Base-by-base conservation (phyloP, 2,888 invertebrate genomes). In the Gerosis bhagava region DNA sequence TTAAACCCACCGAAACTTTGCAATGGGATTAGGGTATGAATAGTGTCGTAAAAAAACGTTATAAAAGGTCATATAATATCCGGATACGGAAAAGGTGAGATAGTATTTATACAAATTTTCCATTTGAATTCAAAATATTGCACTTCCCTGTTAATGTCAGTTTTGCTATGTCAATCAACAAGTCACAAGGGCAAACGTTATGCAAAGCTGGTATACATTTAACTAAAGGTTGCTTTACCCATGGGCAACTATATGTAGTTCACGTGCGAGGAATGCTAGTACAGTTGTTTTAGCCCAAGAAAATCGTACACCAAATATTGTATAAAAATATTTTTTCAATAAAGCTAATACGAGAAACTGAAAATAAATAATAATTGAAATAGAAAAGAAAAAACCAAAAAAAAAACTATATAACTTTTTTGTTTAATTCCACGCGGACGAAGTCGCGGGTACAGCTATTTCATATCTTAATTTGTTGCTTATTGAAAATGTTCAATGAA, bases 151-250 rank as follows among this genome's bases (percentile, higher is more conserved):
- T 50, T 15, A 40, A 35, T 21, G 50, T 49, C 31, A 43, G 49
- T 31, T 50, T 51, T 39, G 28, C 47, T 7, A 54, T 49, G 43
- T 46, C 49, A 22, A 51, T 49, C 16, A 50, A 50, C 36, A 54
- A 54, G 36, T 46, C 51, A 11, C 50, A 51, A 34, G 53, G 49
- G n/a, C 50, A 50, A 50, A 49, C 51, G 25, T 29, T 51, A 1
- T 45, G 22, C 10, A 22, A 32, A 7, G 49, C 49, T 15, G 49
- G 51, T 11, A 21, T 49, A n/a, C 41, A 51, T 17, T 41, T 51
- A 25, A 28, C 41, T 11, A 32, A 46, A 15, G 21, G 17, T 24
- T 47, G 53, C 24, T 50, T 50, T 26, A 41, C 47, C 7, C 47
- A 51, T 35, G 46, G 50, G 15, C 34, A 37, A 15, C 31, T 39